Percentiles rank a stretch among this genome's conserved stretches.
Evolutionary conservation across 1,140 invertebrate species (phyloP).

Genomic region (Scaptomyza graminum): DNA sequence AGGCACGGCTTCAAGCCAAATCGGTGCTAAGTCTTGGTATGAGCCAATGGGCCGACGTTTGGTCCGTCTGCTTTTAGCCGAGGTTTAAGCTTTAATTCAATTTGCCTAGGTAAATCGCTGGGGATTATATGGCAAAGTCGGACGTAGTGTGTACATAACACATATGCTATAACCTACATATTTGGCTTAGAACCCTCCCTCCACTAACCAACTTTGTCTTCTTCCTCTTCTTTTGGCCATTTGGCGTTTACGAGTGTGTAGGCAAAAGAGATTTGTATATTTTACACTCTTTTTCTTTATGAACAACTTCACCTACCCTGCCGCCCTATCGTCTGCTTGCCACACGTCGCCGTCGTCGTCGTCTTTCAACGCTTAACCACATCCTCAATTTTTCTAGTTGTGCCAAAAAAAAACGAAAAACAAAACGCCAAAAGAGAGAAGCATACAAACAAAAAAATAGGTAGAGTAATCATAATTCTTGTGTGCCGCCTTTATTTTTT

Average conservation of each 20-base stretch:
- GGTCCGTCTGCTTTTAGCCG: conserved; percentile 25
- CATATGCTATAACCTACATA: conserved; percentile 9
- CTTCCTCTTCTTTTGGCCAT: conserved; percentile 4
- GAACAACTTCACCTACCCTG: neutral
- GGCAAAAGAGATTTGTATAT: conserved; percentile 71
- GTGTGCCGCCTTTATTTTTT: conserved; percentile 54
- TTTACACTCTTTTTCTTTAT: conserved; percentile 34
- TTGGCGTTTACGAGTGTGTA: conserved; percentile 38
- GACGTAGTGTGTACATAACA: conserved; percentile 18
- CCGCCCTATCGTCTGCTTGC: neutral
- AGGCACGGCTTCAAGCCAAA: conserved; percentile 56
- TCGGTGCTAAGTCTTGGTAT: conserved; percentile 65
- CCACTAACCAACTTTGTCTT: conserved; percentile 48
- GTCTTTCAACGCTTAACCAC: conserved; percentile 53
- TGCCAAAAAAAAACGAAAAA: conserved; percentile 48
- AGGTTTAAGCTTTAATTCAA: conserved; percentile 76
- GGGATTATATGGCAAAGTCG: conserved; percentile 63
- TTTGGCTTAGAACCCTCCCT: neutral
- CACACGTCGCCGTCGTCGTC: neutral
- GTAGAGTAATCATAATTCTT: conserved; percentile 50
- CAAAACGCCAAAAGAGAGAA: neutral
- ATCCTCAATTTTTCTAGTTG: conserved; percentile 76
- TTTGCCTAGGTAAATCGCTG: conserved; percentile 70
- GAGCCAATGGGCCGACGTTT: conserved; percentile 4
- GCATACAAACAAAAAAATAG: neutral